Evolutionary conservation across 2,888 invertebrate genomes (phyloP).

Genomic region (Apodemia duryi): DNA sequence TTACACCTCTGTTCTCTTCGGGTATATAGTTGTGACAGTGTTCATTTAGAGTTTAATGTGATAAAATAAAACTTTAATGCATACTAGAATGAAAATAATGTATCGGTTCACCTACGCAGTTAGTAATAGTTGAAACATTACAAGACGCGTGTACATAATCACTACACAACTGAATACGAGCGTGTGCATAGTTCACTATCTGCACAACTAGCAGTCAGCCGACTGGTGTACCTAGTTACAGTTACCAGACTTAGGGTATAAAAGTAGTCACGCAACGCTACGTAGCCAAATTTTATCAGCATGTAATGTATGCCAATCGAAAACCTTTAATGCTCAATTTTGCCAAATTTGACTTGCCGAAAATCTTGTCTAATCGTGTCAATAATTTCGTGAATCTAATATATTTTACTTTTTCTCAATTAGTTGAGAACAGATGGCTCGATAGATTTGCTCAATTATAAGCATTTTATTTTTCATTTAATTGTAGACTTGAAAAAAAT

Average conservation of each 20-base stretch:
- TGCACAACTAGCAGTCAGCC: constrained; percentile 12
- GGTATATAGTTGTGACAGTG: too few species aligned
- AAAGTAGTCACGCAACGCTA: constrained; percentile 61
- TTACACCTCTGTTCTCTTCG: too few species aligned
- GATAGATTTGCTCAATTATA: constrained; percentile 63
- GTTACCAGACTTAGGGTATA: constrained; percentile 74
- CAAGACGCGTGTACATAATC: neutral
- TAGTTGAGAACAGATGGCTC: constrained; percentile 28
- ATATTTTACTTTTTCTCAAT: constrained; percentile 39
- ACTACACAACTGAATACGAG: constrained; percentile 2
- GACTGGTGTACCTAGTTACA: constrained; percentile 43
- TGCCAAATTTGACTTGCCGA: constrained; percentile 79
- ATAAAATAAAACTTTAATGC: too few species aligned
- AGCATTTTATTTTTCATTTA: constrained; percentile 53
- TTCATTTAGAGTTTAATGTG: too few species aligned
- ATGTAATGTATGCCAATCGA: constrained; percentile 68
- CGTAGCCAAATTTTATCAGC: constrained; percentile 51
- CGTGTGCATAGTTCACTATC: constrained; percentile 11
- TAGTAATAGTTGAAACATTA: neutral
- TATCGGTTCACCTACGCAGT: too few species aligned
- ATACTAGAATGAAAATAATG: too few species aligned
- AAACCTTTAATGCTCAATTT: constrained; percentile 76
- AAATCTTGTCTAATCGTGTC: constrained; percentile 53
- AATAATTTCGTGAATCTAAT: constrained; percentile 44
- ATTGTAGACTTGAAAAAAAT: constrained; percentile 40